Base-by-base conservation (phyloP, 2,888 invertebrate species). In the Lithophane semibrunnea region DNA sequence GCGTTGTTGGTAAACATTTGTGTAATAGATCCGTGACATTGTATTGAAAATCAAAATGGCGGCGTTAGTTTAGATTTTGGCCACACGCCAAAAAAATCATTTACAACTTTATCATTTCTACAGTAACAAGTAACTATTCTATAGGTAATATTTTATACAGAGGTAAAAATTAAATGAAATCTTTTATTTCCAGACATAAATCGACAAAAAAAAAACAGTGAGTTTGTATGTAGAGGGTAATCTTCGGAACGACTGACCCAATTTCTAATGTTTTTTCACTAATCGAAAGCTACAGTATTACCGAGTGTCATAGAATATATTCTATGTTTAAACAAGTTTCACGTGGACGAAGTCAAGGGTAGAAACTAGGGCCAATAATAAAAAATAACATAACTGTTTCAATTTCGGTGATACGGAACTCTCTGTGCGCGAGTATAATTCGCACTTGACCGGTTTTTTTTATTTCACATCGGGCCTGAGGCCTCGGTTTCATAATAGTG, bases 401-500 rank as follows among this genome's bases (percentile, higher is more conserved):
- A 29, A 13, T 54, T 47, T 63, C 21, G 4, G 1, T 21, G 0
- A 9, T 79, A 54, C 75, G 21, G 61, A 81, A 77, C 75, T 24
- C 18, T 47, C 47, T 1, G n/a, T 0, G 0, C 24, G 0, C 21
- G 18, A 63, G 21, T 47, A 0, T 8, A 3, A 42, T 37, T 47
- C 54, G 12, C 1, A n/a, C 47, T 74, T 47, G 10, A 4, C 54
- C 72, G 52, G 47, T 70, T 71, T 80, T 86, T 29, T 78, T 79
- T 75, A 71, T 82, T 82, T 79, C 65, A 60, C 75, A 69, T 76
- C 12, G 37, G 60, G 74, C 86, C 88, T 56, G 61, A 67, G 88
- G 89, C 89, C 84, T 77, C 73, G 29, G 61, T 80, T 84, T 84
- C 72, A 80, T 86, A 83, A 88, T 79, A 52, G 84, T 56, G 60